phyloP scores from a whole-genome alignment of 2,888 invertebrate species.

The Slavum lentiscoides region DNA sequence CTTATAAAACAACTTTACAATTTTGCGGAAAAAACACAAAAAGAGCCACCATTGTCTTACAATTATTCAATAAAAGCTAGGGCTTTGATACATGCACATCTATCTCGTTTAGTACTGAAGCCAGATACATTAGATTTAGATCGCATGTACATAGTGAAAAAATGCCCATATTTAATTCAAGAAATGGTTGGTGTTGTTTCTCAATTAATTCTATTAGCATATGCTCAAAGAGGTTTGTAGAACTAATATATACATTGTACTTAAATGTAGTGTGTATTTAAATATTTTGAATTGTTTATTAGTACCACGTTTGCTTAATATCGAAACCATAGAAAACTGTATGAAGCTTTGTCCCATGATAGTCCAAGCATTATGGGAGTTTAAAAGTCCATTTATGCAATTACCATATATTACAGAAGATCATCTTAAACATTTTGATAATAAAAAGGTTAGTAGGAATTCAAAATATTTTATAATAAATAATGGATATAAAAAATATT shows the following conservation, averaged over 20 bases:
- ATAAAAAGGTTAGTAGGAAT: constrained; percentile 68
- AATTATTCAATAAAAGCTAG: constrained; percentile 92
- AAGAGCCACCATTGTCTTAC: constrained; percentile 89
- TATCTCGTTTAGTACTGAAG: constrained; percentile 80
- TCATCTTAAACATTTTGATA: constrained; percentile 81
- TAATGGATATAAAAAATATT: background rate
- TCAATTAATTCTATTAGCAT: constrained; percentile 74
- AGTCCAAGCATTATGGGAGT: constrained; percentile 95
- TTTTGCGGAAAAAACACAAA: constrained; percentile 87
- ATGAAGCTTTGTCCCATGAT: constrained; percentile 97
- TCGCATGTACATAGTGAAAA: constrained; percentile 79
- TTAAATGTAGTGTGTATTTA: background rate
- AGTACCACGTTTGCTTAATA: constrained; percentile 80
- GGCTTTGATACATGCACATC: constrained; percentile 92
- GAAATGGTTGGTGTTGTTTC: constrained; percentile 97
- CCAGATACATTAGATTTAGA: constrained; percentile 81
- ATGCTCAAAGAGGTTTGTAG: constrained; percentile 54
- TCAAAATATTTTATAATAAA: constrained; percentile 1
- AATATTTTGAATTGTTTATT: constrained; percentile 57
- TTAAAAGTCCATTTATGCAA: constrained; percentile 90
- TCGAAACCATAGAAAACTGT: constrained; percentile 95
- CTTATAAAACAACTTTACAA: constrained; percentile 88
- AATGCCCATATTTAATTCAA: constrained; percentile 92
- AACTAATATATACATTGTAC: background rate
- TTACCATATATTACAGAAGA: constrained; percentile 91